Percentiles rank a stretch among this genome's conserved stretches.
phyloP scores from a whole-genome alignment of 2,797 vertebrate genomes.

The Lepus townsendii region DNA sequence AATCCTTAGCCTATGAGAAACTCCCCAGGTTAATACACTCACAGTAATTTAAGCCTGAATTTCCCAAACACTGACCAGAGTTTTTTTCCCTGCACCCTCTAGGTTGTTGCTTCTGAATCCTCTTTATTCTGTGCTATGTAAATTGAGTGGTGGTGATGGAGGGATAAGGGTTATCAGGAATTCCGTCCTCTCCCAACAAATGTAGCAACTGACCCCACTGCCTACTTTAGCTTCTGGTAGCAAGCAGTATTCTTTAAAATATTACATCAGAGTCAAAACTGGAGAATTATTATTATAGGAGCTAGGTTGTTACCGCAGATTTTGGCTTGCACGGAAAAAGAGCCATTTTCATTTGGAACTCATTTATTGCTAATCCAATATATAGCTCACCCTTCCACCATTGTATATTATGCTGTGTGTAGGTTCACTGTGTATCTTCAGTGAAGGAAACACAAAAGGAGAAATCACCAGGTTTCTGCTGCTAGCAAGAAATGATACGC shows the following conservation, averaged over 20 bases:
- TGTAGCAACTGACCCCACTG: not conserved
- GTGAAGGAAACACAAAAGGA: conserved; percentile 46
- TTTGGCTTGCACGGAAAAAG: conserved; percentile 38
- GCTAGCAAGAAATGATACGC: conserved; percentile 55
- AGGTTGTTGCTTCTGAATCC: not conserved
- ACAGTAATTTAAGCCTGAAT: not conserved
- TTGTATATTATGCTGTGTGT: not conserved
- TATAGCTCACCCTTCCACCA: not conserved
- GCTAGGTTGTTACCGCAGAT: conserved; percentile 22
- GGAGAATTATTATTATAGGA: conserved; percentile 60
- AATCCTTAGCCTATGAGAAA: not conserved
- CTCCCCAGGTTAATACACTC: not conserved
- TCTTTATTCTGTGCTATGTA: not conserved
- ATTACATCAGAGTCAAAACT: conserved; percentile 48
- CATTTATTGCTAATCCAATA: not conserved
- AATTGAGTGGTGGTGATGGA: not conserved
- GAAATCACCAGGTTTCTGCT: conserved; percentile 37
- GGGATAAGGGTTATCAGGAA: not conserved
- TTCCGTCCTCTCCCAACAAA: not conserved
- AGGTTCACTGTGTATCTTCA: not conserved
- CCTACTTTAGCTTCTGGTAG: not conserved
- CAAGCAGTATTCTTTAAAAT: conserved; percentile 14
- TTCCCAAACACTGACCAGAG: not conserved
- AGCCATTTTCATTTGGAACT: conserved; percentile 53
- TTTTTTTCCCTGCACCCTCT: conserved; percentile 10